Conservation (phyloP, 2,113 vertebrate species). For the Paradoxurus hermaphroditus region DNA sequence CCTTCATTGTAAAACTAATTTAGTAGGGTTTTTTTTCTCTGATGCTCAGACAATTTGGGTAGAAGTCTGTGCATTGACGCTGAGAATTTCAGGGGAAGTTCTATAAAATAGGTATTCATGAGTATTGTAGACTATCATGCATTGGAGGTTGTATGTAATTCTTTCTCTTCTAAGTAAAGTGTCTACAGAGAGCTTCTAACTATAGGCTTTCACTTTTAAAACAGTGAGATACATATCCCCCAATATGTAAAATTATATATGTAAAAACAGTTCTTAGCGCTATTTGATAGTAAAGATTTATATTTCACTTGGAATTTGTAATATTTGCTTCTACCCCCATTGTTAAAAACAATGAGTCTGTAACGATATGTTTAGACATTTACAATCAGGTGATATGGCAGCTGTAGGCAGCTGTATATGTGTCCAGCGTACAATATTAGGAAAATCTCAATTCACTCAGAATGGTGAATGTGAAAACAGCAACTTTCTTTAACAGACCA, state of each 20-base stretch:
- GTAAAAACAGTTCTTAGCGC: background rate
- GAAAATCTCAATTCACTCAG: background rate
- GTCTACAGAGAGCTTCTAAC: background rate
- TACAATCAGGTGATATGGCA: background rate
- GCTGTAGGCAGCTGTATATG: background rate
- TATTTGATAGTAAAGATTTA: background rate
- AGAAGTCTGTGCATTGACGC: background rate
- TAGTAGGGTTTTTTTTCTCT: background rate
- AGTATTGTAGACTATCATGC: background rate
- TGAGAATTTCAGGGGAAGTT: background rate
- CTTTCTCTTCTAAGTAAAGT: background rate
- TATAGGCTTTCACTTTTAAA: background rate
- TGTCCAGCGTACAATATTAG: background rate
- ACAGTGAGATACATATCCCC: background rate
- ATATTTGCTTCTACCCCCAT: background rate
- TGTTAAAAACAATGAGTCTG: background rate
- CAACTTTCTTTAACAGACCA: background rate
- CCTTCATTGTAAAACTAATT: slow-evolving; percentile 46
- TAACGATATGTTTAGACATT: background rate
- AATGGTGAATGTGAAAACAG: background rate
- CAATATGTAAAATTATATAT: background rate
- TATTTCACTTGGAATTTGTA: background rate
- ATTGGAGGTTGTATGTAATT: background rate
- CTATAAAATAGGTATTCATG: background rate
- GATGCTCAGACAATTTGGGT: background rate